phyloP scores from a whole-genome alignment of 2,888 invertebrate genomes.

The Erebia epiphron region DNA sequence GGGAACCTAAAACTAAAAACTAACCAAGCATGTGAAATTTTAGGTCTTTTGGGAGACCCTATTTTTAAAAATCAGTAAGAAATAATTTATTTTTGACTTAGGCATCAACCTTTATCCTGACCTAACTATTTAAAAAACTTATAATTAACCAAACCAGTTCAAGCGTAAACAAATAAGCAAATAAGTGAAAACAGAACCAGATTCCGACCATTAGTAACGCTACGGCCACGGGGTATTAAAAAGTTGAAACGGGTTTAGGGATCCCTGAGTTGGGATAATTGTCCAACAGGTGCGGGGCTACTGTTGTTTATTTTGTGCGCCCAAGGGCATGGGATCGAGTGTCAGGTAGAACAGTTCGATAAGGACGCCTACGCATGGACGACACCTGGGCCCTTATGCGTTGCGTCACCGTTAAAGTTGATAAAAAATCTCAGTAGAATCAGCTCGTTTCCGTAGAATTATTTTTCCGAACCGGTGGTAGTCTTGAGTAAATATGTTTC shows the following conservation, averaged over 20 bases:
- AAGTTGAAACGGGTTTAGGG: slow-evolving; percentile 46
- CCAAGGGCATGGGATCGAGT: slow-evolving; percentile 41
- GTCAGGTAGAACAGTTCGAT: slow-evolving; percentile 13
- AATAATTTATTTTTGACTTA: too few species aligned
- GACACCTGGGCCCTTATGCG: not conserved
- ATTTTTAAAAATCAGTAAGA: too few species aligned
- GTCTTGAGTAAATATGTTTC: too few species aligned
- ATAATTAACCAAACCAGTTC: not conserved
- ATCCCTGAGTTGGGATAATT: slow-evolving; percentile 47
- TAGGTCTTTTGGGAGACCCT: too few species aligned
- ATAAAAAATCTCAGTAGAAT: too few species aligned
- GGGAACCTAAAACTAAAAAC: too few species aligned
- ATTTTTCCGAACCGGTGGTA: too few species aligned
- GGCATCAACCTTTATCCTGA: too few species aligned
- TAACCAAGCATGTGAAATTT: too few species aligned
- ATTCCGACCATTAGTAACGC: slow-evolving; percentile 35
- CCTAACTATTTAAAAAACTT: too few species aligned
- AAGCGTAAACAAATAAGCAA: not conserved
- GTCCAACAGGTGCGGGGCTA: slow-evolving; percentile 51
- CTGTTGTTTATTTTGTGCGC: slow-evolving; percentile 48
- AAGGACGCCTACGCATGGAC: not conserved
- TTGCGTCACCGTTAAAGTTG: too few species aligned
- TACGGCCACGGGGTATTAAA: slow-evolving; percentile 35
- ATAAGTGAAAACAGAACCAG: slow-evolving; percentile 11
- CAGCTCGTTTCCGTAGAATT: too few species aligned